A percentile compares a stretch with the other conserved stretches of the same genome.
phyloP scores from a whole-genome alignment of 1,140 invertebrate genomes.

The Gryllus bimaculatus region DNA sequence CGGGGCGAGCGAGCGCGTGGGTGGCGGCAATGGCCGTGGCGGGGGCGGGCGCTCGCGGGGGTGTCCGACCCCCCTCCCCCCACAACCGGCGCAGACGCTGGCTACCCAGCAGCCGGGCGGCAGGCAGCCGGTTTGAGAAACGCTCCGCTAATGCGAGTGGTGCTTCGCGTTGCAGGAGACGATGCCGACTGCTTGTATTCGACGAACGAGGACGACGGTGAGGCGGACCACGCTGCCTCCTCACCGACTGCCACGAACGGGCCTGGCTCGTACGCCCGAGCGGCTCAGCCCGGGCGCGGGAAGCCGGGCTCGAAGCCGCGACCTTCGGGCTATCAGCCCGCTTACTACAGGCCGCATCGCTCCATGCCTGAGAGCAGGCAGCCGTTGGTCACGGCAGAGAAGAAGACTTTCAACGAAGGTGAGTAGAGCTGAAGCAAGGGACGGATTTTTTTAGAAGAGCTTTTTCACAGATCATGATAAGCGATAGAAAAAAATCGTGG shows the following conservation, averaged over 20 bases:
- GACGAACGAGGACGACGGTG: slow-evolving; percentile 16
- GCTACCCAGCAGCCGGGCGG: too few relatives aligned
- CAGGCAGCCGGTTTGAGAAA: not conserved
- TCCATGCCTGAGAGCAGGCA: slow-evolving; percentile 7
- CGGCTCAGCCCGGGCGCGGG: slow-evolving; percentile 6
- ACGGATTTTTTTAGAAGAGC: too few relatives aligned
- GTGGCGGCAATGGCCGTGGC: not conserved
- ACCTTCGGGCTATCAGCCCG: not conserved
- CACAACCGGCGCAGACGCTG: not conserved
- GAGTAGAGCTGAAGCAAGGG: not conserved
- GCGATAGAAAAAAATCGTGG: too few relatives aligned
- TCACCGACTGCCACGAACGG: not conserved
- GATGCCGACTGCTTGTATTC: slow-evolving; percentile 16
- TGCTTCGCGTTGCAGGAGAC: slow-evolving; percentile 13
- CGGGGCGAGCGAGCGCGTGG: not conserved
- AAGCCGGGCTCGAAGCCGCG: not conserved
- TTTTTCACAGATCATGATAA: too few relatives aligned
- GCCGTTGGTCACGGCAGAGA: slow-evolving; percentile 19
- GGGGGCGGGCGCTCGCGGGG: not conserved
- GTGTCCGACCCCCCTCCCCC: too few relatives aligned
- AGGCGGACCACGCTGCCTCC: slow-evolving; percentile 15
- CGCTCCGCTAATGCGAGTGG: not conserved
- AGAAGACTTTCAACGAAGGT: slow-evolving; percentile 21
- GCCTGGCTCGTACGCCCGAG: slow-evolving; percentile 12
- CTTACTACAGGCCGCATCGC: slow-evolving; percentile 13